Evolutionary conservation across 2,113 vertebrate species (phyloP).

Genomic region (Sorex araneus): DNA sequence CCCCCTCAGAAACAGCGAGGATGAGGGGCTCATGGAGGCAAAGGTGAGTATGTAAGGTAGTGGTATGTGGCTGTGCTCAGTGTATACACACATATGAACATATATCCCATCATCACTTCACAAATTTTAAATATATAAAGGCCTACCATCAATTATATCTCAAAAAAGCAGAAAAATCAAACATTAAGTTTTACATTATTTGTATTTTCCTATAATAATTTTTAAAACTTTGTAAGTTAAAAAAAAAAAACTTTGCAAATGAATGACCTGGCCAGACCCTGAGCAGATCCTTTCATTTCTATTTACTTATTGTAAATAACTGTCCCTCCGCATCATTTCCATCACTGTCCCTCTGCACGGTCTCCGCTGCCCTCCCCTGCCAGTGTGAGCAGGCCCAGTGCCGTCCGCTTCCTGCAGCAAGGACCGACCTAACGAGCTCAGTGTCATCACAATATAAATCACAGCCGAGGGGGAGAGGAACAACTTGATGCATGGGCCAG

Average conservation of each 20-base stretch:
- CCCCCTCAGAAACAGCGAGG: too few relatives aligned
- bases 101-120: too few relatives aligned
- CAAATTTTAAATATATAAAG: too few relatives aligned
- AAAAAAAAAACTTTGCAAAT: neutral
- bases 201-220: neutral
- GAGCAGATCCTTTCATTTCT: neutral
- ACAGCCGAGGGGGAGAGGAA: constrained; percentile 86
- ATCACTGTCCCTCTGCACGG: too few relatives aligned
- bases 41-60: neutral
- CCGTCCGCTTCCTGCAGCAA: constrained; percentile 83
- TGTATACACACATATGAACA: neutral
- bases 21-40: too few relatives aligned
- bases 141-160: neutral
- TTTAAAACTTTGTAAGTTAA: neutral
- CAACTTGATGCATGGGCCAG: constrained; percentile 93
- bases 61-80: neutral
- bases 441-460: constrained; percentile 93
- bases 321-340: too few relatives aligned
- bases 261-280: too few relatives aligned
- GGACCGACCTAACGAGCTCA: constrained; percentile 88
- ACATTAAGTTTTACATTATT: neutral
- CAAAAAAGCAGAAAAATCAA: neutral
- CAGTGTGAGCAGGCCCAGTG: neutral
- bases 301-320: too few relatives aligned
- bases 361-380: neutral